A percentile compares a stretch with the other conserved stretches of the same genome.
Evolutionary conservation across 2,797 vertebrate species (phyloP).

Genomic region (Tapirus indicus): DNA sequence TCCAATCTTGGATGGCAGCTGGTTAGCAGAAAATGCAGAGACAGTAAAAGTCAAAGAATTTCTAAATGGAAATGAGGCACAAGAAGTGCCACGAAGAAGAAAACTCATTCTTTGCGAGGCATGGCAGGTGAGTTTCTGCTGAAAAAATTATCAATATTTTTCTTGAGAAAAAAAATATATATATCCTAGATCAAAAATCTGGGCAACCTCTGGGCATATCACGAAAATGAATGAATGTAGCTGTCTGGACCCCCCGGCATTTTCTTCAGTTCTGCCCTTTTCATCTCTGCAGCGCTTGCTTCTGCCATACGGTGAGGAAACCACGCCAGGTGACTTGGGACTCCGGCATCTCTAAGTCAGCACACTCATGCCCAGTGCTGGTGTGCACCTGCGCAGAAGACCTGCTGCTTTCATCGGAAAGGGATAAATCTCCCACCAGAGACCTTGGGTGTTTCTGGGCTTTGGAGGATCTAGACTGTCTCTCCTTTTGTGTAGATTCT

Average conservation of each 20-base stretch:
- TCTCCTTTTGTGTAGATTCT: neutral
- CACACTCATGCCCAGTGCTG: neutral
- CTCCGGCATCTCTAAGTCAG: neutral
- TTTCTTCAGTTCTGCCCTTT: slow-evolving; percentile 44
- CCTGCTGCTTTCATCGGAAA: neutral
- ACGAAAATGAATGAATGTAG: slow-evolving; percentile 24
- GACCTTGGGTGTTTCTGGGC: neutral
- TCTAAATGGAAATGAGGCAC: slow-evolving; percentile 59
- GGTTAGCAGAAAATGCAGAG: slow-evolving; percentile 67
- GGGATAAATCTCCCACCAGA: neutral
- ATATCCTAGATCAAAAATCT: neutral
- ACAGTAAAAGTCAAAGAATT: slow-evolving; percentile 73
- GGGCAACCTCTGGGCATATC: neutral
- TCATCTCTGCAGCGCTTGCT: slow-evolving; percentile 12
- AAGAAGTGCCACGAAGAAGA: neutral
- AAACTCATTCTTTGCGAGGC: slow-evolving; percentile 10
- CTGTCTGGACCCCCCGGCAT: slow-evolving; percentile 57
- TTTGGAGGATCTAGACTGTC: neutral
- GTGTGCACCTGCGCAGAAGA: neutral
- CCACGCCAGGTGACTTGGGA: slow-evolving; percentile 43
- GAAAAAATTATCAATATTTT: slow-evolving; percentile 57
- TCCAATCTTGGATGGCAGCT: slow-evolving; percentile 72
- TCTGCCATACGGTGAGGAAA: slow-evolving; percentile 47
- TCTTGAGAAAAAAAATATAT: neutral
- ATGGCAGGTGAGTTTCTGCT: neutral